Base-by-base conservation (phyloP, 2,797 vertebrate genomes). In the Urophycis tenuis region DNA sequence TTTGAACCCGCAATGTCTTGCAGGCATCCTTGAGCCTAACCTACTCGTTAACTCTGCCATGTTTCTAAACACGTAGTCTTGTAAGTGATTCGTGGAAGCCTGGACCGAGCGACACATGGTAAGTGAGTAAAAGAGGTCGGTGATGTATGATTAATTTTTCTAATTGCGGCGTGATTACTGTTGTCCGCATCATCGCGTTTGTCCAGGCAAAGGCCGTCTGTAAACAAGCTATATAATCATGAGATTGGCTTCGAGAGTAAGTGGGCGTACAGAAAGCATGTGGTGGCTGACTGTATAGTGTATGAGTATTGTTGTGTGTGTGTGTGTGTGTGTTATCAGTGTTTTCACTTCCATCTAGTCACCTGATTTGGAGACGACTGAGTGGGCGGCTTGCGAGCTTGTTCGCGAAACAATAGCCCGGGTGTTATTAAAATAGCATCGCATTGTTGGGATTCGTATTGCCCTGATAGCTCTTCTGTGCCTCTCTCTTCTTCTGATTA, bases 301-400 rank as follows among this genome's bases (percentile, higher is more conserved):
- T 64, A 8, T 60, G 49, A 1, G 49, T 60, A 8, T 19, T 4
- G 14, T 4, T 45, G 41, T 67, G 60, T 41, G 39, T 41, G 39
- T 17, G 22, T 25, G 49, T n/a, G 22, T 25, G 22, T 22, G 17
- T 22, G 17, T 22, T 15, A 8, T 31, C 2, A 17, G 67, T 70
- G 67, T 70, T 71, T 33, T 71, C 69, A 71, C 69, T 71, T 71
- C 69, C 69, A 71, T 17, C 15, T 71, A 33, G 69, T 71, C 69
- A 71, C 69, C 15, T 71, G 60, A 25, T 60, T 60, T 25, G 15
- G 49, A 49, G 45, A 12, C 5, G 45, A 60, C 41, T 39, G 22
- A 25, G 67, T 30, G 67, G 64, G 64, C 32, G 69, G 17, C 69
- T 31, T 3, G 12, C 11, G 32, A 71, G 3, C 69, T 5, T 70